phyloP scores from a whole-genome alignment of 2,797 vertebrate species.

The Gila robusta region DNA sequence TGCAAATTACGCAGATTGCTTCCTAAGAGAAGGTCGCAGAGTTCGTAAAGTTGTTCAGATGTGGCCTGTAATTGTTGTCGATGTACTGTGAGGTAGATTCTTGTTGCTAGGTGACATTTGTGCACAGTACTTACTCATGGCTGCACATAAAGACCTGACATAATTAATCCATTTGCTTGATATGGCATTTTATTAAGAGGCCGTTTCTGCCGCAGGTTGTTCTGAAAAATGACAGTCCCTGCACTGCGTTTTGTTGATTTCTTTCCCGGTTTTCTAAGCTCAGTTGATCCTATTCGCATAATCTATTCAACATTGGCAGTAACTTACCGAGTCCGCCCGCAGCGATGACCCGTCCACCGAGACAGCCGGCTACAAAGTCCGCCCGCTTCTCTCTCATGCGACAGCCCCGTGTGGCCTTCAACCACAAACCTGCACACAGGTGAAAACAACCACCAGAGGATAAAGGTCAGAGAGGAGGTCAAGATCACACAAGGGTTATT shows the following conservation, averaged over 20 bases:
- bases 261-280: conserved; percentile 21
- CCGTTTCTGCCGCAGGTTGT: conserved; percentile 33
- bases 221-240: conserved; percentile 20
- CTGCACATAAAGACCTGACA: conserved; percentile 16
- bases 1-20: background rate
- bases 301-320: conserved; percentile 32
- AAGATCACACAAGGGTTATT: background rate
- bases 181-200: conserved; percentile 41
- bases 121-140: conserved; percentile 24
- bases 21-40: conserved; percentile 4
- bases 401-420: conserved; percentile 85
- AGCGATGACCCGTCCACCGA: conserved; percentile 90
- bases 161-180: conserved; percentile 48
- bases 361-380: conserved; percentile 90
- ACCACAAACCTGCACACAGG: conserved; percentile 85
- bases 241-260: conserved; percentile 8
- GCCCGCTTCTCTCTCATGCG: conserved; percentile 97
- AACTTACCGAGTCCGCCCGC: conserved; percentile 91
- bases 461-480: conserved; percentile 31
- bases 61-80: conserved; percentile 14
- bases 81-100: conserved; percentile 16
- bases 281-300: conserved; percentile 42
- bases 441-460: conserved; percentile 18
- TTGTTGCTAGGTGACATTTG: conserved; percentile 46
- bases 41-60: conserved; percentile 32